Percentiles rank a stretch among this genome's conserved stretches.
Conservation (phyloP, 2,888 invertebrate species). For the Anarsia innoxiella region DNA sequence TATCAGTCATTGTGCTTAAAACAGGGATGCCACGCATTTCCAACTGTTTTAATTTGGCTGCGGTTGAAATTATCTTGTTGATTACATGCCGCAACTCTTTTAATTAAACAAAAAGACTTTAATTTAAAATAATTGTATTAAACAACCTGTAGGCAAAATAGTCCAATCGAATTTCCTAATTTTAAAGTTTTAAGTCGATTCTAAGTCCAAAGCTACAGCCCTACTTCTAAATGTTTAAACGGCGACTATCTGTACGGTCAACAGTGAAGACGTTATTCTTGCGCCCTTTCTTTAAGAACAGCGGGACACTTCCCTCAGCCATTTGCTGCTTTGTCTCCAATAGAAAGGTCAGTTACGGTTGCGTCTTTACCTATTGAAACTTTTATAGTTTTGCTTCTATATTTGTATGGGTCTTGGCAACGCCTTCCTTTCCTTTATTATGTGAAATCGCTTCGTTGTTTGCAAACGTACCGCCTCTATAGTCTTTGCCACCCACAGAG, state of each 20-base stretch:
- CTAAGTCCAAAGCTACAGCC: constrained; percentile 32
- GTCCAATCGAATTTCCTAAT: too few relatives aligned
- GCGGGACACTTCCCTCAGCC: constrained; percentile 54
- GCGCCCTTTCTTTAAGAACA: constrained; percentile 37
- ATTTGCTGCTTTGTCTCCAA: constrained; percentile 40
- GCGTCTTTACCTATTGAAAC: constrained; percentile 39
- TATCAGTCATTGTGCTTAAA: constrained; percentile 34
- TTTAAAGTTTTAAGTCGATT: too few relatives aligned
- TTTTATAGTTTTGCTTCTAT: constrained; percentile 40
- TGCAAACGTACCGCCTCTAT: constrained; percentile 62
- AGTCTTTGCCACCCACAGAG: constrained; percentile 55
- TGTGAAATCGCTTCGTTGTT: constrained; percentile 44
- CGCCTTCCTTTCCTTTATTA: constrained; percentile 49
- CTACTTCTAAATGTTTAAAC: too few relatives aligned
- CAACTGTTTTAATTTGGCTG: constrained; percentile 2
- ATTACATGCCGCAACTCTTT: too few relatives aligned
- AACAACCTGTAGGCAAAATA: too few relatives aligned
- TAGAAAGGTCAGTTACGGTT: constrained; percentile 57
- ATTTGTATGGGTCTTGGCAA: constrained; percentile 40
- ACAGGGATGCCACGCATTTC: constrained; percentile 33
- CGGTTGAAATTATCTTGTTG: too few relatives aligned
- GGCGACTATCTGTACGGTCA: constrained; percentile 50
- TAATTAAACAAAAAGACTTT: constrained; percentile 1
- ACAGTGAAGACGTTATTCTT: constrained; percentile 52
- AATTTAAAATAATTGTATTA: too few relatives aligned